Evolutionary conservation across 1,140 invertebrate genomes (phyloP), one percentile per base, ranked within the genome.

Genomic region (Drosophila lacteicornis): DNA sequence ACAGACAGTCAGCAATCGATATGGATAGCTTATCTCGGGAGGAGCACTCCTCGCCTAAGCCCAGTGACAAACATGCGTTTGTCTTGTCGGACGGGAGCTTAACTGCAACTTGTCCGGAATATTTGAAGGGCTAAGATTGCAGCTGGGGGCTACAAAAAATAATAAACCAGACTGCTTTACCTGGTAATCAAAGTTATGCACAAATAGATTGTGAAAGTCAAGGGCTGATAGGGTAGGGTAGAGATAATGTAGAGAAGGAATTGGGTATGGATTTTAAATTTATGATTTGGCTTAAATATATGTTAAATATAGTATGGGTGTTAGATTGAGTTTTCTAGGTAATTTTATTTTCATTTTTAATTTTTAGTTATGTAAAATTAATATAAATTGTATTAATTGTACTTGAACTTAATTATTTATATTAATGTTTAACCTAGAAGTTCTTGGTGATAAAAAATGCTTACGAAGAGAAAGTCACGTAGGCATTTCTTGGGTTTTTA

Each of bases 11-110:
- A 30, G 27, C 27, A 30, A 30, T 36, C 33, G 8, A 36, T 11
- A 36, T 36, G 8, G 79, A 82, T 82, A 63, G 57, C 79, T 82
- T 82, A 82, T 82, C 53, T 56, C 58, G 46, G 25, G 27, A n/a
- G 12, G 19, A 47, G 36, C 53, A 19, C 67, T 43, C 8, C 53
- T 50, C 7, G 30, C 15, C 33, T 57, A 60, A 27, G 13, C 38
- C 27, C 11, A 30, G 36, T 40, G 53, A 49, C 69, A 74, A 73
- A 74, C 38, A 60, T 73, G 66, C 45, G 13, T 51, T 51, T 17
- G 22, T 33, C 17, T 30, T 9, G 33, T 19, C 53, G 38, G 69
- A 50, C 70, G 38, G 68, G 55, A 74, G 70, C 70, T 74, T 74
- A 74, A 60, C 70, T 71, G 40, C 45, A 50, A 73, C 55, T 74